Base-by-base conservation (phyloP, 2,113 vertebrate genomes). In the Rhadina sibilatrix region DNA sequence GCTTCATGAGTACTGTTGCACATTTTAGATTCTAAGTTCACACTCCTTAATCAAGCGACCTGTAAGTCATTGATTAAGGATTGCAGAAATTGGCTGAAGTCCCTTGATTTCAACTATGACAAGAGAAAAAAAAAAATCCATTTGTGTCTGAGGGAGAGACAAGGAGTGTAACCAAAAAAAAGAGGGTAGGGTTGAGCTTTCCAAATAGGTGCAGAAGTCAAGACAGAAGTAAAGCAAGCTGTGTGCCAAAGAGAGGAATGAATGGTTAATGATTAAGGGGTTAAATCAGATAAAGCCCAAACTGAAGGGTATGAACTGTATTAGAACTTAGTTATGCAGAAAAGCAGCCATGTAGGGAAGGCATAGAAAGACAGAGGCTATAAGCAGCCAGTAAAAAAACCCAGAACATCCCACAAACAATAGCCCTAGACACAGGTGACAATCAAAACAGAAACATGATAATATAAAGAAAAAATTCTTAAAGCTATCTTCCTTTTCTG, bases 111-210 rank as follows among this genome's bases (percentile, higher is more conserved):
- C 54, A 53, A 13, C 44, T 77, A 52, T 71, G 81, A 91, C 42
- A 83, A 66, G 71, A 87, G 66, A 85, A 96, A 96, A 95, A 94
- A 35, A 24, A 95, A 94, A 35, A 24, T 47, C 6, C 20, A 57
- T 50, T 96, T 96, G 44, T 93, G 49, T 66, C 30, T 47, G 82
- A 88, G 59, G 33, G 76, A 87, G 40, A 40, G 49, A 63, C 12
- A 17, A 33, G 44, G 53, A 69, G 10, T 18, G 15, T 72, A 50
- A 83, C 10, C 6, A n/a, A 37, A 79, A 59, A 42, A 46, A 54
- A 65, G 25, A 1, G 38, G 14, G 40, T 28, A 70, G 54, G 30
- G 23, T 64, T 53, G 19, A 83, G 24, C 7, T 22, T 27, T 61
- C 66, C 40, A 57, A 57, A 57, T 35, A 63, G n/a, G 24, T 66